phyloP scores from a whole-genome alignment of 2,888 invertebrate genomes.

The Linyphia triangularis region DNA sequence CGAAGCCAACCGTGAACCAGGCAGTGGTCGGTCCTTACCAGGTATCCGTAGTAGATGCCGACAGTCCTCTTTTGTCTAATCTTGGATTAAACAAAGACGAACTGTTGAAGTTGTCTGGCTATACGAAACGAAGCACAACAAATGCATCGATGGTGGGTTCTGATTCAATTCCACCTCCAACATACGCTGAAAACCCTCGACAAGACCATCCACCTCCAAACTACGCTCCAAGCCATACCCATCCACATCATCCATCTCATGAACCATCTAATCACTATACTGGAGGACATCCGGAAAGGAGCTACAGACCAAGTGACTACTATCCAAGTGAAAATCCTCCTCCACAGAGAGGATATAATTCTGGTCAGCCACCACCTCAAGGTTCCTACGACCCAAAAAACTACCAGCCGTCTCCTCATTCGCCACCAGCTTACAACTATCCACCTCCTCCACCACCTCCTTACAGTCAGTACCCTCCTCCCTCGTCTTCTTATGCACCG shows the following conservation, averaged over 20 bases:
- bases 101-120: constrained; percentile 34
- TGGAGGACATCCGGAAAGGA: background rate
- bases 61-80: constrained; percentile 50
- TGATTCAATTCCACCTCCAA: constrained; percentile 48
- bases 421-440: background rate
- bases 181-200: constrained; percentile 67
- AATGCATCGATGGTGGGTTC: constrained; percentile 40
- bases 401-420: background rate
- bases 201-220: constrained; percentile 13
- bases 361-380: constrained; percentile 5
- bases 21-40: constrained; percentile 50
- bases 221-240: background rate
- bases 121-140: constrained; percentile 19
- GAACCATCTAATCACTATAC: background rate
- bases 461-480: background rate
- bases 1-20: constrained; percentile 5
- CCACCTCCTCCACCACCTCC: background rate
- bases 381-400: background rate
- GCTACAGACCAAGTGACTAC: constrained; percentile 34
- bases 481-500: background rate
- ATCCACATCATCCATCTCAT: background rate
- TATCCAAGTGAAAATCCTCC: constrained; percentile 24
- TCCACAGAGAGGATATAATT: constrained; percentile 1
- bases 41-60: constrained; percentile 57
- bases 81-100: constrained; percentile 52